Evolutionary conservation across 2,888 invertebrate species (phyloP).

Genomic region (Pristionchus maxplancki): DNA sequence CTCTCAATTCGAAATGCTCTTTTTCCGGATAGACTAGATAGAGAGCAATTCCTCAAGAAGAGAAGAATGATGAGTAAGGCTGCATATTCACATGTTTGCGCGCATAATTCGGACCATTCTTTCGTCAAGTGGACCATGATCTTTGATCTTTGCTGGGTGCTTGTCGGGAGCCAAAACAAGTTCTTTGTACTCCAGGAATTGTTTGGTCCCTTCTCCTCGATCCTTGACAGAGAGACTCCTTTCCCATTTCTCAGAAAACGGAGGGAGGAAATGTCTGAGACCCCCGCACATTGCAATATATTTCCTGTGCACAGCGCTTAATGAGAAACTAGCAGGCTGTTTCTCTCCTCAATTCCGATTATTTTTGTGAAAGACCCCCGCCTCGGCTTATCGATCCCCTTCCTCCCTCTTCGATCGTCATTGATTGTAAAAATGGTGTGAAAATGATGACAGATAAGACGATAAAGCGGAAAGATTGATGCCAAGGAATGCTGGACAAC

Average conservation of each 20-base stretch:
- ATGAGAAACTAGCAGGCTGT: neutral
- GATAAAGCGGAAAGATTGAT: neutral
- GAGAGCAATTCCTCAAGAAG: too few species aligned
- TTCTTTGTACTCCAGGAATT: neutral
- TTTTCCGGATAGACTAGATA: too few species aligned
- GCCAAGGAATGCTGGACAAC: neutral
- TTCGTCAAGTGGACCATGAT: neutral
- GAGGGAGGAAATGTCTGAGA: too few species aligned
- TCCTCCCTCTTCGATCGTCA: neutral
- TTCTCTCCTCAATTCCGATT: too few species aligned
- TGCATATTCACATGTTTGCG: neutral
- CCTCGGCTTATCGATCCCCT: neutral
- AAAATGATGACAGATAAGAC: slow-evolving; percentile 36
- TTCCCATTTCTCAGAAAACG: too few species aligned
- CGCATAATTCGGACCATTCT: neutral
- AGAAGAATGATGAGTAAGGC: neutral
- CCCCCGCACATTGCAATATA: too few species aligned
- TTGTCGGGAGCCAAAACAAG: too few species aligned
- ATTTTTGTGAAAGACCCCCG: neutral
- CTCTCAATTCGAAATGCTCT: neutral
- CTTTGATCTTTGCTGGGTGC: too few species aligned
- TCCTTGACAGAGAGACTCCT: too few species aligned
- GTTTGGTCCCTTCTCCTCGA: too few species aligned
- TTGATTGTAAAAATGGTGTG: slow-evolving; percentile 41
- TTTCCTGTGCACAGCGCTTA: neutral